phyloP scores from a whole-genome alignment of 1,140 invertebrate species.

The Drosophila busckii region DNA sequence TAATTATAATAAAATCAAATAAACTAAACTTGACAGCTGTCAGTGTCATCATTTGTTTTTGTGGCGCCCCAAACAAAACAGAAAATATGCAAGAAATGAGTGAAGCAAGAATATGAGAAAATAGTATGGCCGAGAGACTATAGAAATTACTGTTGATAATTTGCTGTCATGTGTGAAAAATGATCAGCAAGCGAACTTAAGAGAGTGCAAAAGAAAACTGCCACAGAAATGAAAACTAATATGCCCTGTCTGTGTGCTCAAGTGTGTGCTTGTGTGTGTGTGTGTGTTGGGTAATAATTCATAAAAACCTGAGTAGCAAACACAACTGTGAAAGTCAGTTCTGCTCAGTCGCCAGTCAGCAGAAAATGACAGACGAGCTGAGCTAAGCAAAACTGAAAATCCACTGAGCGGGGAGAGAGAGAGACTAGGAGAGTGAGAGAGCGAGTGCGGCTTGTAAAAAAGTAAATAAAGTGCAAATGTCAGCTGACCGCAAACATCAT shows the following conservation, averaged over 20 bases:
- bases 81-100: conserved; percentile 6
- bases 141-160: conserved; percentile 66
- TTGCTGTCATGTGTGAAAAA: conserved; percentile 73
- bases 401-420: not conserved
- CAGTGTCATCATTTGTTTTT: conserved; percentile 75
- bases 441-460: conserved; percentile 21
- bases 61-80: conserved; percentile 45
- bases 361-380: conserved; percentile 49
- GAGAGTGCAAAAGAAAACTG: conserved; percentile 24
- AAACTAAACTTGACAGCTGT: conserved; percentile 76
- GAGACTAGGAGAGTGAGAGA: too few species aligned
- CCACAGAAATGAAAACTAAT: conserved; percentile 49
- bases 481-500: conserved; percentile 77
- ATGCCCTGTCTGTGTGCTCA: conserved; percentile 4
- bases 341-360: conserved; percentile 31
- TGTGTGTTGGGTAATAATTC: conserved; percentile 59
- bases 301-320: conserved; percentile 12
- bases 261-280: too few species aligned
- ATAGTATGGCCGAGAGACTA: conserved; percentile 29
- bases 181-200: conserved; percentile 40
- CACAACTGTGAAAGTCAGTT: conserved; percentile 34
- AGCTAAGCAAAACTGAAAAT: conserved; percentile 1
- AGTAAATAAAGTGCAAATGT: conserved; percentile 77
- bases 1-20: conserved; percentile 78
- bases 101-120: conserved; percentile 11